Conservation (phyloP, 1,140 invertebrate species). For the Catajapyx aquilonaris region DNA sequence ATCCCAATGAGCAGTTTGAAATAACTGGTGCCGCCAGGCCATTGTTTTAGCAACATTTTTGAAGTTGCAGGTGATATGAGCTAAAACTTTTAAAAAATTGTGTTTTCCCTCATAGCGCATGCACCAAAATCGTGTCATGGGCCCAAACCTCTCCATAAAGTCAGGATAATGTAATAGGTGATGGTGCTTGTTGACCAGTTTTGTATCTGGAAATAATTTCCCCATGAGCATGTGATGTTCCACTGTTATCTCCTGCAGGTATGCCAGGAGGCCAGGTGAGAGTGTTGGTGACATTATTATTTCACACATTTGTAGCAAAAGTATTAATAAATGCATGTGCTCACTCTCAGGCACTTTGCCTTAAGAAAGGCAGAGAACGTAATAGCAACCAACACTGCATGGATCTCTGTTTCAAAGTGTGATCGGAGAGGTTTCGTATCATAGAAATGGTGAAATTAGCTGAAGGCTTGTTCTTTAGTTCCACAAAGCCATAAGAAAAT, state of each 20-base stretch:
- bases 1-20: neutral
- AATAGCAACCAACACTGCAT: neutral
- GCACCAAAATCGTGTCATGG: neutral
- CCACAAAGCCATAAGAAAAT: neutral
- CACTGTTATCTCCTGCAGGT: neutral
- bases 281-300: neutral
- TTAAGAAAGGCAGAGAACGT: neutral
- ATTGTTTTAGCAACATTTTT: slow-evolving; percentile 3
- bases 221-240: neutral
- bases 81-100: slow-evolving; percentile 4
- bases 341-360: neutral
- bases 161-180: slow-evolving; percentile 3
- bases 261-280: neutral
- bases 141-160: slow-evolving; percentile 1
- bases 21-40: slow-evolving; percentile 1
- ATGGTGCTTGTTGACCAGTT: slow-evolving; percentile 3
- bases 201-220: neutral
- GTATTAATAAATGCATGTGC: neutral
- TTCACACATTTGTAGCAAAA: neutral
- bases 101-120: slow-evolving; percentile 5
- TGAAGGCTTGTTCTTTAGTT: neutral
- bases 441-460: neutral
- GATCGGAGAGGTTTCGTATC: neutral
- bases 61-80: slow-evolving; percentile 2
- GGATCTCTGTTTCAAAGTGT: neutral